These are phyloP conservation scores for Papilio glaucus DNA, from an alignment of 1,140 invertebrate genomes.

Conservation along the genomic window DNA sequence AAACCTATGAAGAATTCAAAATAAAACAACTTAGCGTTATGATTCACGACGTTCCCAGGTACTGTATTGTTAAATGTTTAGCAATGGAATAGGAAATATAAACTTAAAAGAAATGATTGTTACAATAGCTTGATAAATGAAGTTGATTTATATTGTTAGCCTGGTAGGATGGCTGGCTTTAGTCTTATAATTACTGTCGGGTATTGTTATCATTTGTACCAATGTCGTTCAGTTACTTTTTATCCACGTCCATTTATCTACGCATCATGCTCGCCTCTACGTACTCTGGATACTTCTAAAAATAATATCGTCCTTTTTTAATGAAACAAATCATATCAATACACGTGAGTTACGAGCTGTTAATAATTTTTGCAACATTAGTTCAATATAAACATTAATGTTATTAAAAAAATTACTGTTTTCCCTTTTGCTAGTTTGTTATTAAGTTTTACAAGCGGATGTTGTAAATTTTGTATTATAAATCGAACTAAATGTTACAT, in stretches of 20 bases:
- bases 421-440: slow-evolving; percentile 2
- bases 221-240: too few relatives aligned
- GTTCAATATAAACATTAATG: slow-evolving; percentile 2
- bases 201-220: too few relatives aligned
- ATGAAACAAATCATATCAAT: too few relatives aligned
- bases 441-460: slow-evolving; percentile 57
- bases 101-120: slow-evolving; percentile 12
- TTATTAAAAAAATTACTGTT: slow-evolving; percentile 7
- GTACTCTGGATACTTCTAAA: too few relatives aligned
- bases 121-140: slow-evolving; percentile 11
- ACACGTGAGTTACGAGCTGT: too few relatives aligned
- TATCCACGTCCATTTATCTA: too few relatives aligned
- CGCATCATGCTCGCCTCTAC: too few relatives aligned
- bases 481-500: slow-evolving; percentile 44
- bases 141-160: background rate
- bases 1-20: slow-evolving; percentile 17
- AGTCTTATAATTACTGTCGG: too few relatives aligned
- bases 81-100: slow-evolving; percentile 17
- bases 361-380: background rate
- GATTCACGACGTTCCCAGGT: slow-evolving; percentile 4
- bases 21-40: slow-evolving; percentile 16
- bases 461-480: slow-evolving; percentile 70
- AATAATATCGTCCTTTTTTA: too few relatives aligned
- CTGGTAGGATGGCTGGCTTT: background rate
- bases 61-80: slow-evolving; percentile 5